Percentiles rank a stretch among this genome's conserved stretches.
phyloP scores from a whole-genome alignment of 2,113 vertebrate genomes.

The Dryoscopus gambensis region DNA sequence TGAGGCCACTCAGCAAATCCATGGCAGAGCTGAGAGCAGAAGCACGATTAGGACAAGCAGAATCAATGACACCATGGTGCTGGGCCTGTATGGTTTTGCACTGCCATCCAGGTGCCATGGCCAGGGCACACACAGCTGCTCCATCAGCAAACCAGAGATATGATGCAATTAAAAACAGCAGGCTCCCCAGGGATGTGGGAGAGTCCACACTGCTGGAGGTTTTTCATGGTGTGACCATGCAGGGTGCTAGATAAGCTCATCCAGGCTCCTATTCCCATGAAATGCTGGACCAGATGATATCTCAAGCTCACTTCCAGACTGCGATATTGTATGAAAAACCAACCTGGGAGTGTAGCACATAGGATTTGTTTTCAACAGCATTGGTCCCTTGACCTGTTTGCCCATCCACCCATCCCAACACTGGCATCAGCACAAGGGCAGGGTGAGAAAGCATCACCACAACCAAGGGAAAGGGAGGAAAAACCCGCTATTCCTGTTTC shows the following conservation, averaged over 20 bases:
- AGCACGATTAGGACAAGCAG: background rate
- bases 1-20: background rate
- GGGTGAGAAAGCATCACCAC: background rate
- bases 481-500: background rate
- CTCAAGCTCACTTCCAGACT: background rate
- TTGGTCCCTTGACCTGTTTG: background rate
- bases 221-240: background rate
- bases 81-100: background rate
- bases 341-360: background rate
- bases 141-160: background rate
- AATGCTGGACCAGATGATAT: accelerated
- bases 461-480: background rate
- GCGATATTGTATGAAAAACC: background rate
- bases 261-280: background rate
- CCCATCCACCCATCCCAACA: background rate
- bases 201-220: background rate
- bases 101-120: background rate
- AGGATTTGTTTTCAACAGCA: background rate
- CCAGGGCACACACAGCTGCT: accelerated
- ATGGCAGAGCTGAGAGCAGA: background rate
- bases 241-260: background rate
- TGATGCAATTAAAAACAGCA: background rate
- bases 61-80: background rate
- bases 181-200: background rate
- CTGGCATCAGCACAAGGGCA: background rate